Percentiles rank a stretch among this genome's conserved stretches.
These are phyloP conservation scores for Folsomia candida DNA, from an alignment of 2,888 invertebrate genomes.

Conservation along the genomic window DNA sequence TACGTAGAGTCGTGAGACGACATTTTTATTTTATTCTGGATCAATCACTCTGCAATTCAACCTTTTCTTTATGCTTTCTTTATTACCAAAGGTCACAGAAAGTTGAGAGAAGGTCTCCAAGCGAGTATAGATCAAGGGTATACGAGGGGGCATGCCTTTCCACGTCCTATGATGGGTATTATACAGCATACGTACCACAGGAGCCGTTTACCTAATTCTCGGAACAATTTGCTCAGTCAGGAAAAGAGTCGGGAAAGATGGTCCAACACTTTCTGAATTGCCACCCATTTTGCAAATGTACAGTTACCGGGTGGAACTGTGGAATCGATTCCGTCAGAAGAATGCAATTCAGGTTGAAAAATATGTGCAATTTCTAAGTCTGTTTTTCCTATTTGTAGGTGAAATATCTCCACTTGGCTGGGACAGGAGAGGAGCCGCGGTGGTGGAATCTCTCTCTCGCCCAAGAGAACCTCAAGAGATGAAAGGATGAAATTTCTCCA, in stretches of 20 bases:
- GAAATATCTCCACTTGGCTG: neutral
- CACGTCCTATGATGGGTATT: too few relatives aligned
- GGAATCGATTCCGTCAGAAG: neutral
- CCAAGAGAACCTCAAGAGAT: too few relatives aligned
- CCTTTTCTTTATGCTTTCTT: too few relatives aligned
- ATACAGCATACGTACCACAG: too few relatives aligned
- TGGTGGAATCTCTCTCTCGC: neutral
- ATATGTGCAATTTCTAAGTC: neutral
- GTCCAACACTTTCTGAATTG: neutral
- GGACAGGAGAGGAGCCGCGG: neutral
- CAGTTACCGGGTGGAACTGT: neutral
- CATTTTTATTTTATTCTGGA: too few relatives aligned
- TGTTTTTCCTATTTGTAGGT: neutral
- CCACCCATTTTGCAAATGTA: neutral
- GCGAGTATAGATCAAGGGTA: too few relatives aligned
- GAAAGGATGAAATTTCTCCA: neutral
- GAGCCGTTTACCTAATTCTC: neutral
- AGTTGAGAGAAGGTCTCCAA: too few relatives aligned
- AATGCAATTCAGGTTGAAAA: neutral
- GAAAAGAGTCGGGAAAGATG: neutral
- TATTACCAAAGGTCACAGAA: too few relatives aligned
- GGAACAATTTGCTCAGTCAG: neutral
- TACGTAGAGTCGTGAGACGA: too few relatives aligned
- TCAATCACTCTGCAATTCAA: too few relatives aligned
- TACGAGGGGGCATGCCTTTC: too few relatives aligned